Percentiles rank a stretch among this genome's conserved stretches.
Evolutionary conservation across 2,797 vertebrate genomes (phyloP).

Genomic region (Miichthys miiuy): DNA sequence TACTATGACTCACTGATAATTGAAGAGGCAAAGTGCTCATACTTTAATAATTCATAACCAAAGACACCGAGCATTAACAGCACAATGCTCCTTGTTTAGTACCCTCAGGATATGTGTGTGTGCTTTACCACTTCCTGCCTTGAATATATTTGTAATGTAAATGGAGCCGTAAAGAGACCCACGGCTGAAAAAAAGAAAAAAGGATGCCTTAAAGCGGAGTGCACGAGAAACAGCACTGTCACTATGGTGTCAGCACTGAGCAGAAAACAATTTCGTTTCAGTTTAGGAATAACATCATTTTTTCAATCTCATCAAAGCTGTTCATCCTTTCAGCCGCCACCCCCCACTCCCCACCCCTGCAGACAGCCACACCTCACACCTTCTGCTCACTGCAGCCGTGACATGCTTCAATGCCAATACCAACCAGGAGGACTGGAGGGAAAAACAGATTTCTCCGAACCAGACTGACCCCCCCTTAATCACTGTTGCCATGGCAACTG

Average conservation of each 20-base stretch:
- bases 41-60: slow-evolving; percentile 75
- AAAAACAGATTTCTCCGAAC: slow-evolving; percentile 40
- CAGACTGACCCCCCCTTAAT: slow-evolving; percentile 57
- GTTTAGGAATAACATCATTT: slow-evolving; percentile 15
- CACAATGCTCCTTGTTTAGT: slow-evolving; percentile 48
- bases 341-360: slow-evolving; percentile 10
- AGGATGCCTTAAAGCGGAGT: background rate
- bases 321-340: background rate
- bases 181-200: background rate
- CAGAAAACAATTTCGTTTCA: slow-evolving; percentile 16
- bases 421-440: slow-evolving; percentile 42
- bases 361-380: slow-evolving; percentile 75
- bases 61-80: slow-evolving; percentile 43
- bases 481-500: slow-evolving; percentile 84
- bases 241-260: slow-evolving; percentile 39
- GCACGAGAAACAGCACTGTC: slow-evolving; percentile 28
- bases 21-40: slow-evolving; percentile 65
- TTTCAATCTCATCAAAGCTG: slow-evolving; percentile 31
- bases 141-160: slow-evolving; percentile 54
- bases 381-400: slow-evolving; percentile 71
- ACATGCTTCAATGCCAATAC: slow-evolving; percentile 63
- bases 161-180: slow-evolving; percentile 30
- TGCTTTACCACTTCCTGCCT: slow-evolving; percentile 25
- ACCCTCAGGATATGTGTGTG: slow-evolving; percentile 38
- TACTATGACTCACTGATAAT: slow-evolving; percentile 57